phyloP scores from a whole-genome alignment of 2,113 vertebrate species.

The Dipodomys ordii region DNA sequence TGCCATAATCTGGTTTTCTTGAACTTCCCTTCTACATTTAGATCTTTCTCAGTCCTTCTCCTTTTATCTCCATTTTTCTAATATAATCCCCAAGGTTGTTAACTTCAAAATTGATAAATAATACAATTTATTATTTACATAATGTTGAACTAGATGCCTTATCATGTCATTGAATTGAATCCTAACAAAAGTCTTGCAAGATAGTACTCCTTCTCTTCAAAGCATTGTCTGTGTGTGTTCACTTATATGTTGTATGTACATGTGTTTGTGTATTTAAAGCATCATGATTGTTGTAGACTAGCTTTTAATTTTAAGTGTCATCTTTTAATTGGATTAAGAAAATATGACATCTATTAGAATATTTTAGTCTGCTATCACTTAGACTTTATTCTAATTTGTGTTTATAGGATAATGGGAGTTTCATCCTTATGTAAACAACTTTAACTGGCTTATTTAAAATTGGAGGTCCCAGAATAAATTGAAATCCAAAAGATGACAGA shows the following conservation, averaged over 20 bases:
- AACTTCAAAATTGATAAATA: not conserved
- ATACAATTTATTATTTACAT: not conserved
- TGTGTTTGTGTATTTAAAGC: not conserved
- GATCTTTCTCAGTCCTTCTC: not conserved
- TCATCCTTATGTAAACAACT: conserved; percentile 15
- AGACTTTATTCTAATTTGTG: conserved; percentile 26
- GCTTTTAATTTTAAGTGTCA: conserved; percentile 33
- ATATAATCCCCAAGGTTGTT: not conserved
- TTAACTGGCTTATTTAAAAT: conserved; percentile 47
- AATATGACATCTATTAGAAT: conserved; percentile 11
- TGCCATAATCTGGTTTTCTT: not conserved
- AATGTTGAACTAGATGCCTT: not conserved
- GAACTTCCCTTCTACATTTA: not conserved
- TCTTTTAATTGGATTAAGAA: conserved; percentile 46
- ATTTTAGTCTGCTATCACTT: conserved; percentile 38
- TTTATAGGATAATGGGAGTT: conserved; percentile 51
- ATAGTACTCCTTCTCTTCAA: not conserved
- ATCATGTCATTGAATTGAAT: not conserved
- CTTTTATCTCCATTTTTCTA: not conserved
- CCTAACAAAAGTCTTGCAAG: not conserved
- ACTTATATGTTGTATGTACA: not conserved
- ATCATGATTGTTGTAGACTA: conserved; percentile 2
- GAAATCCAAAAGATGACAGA: conserved; percentile 50
- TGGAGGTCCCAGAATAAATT: conserved; percentile 17
- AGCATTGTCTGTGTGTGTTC: not conserved